Base-by-base conservation (phyloP, 2,113 vertebrate species). In the Calonectris borealis region DNA sequence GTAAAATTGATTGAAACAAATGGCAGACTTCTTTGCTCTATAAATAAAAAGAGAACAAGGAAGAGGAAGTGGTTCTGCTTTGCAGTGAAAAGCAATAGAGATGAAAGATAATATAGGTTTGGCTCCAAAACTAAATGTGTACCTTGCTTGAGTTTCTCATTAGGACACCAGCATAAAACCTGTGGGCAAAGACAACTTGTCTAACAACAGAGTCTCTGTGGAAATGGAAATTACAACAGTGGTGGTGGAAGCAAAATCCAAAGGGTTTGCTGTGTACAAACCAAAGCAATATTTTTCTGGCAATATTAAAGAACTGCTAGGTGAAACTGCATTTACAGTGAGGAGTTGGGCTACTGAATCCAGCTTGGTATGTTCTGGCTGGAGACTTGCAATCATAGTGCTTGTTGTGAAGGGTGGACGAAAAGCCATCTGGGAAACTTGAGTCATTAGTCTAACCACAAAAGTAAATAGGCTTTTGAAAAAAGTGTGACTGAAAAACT, bases 1-100 rank as follows among this genome's bases (percentile, higher is more conserved):
- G 69, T 91, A 84, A 82, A 91, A 79, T 3, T 40, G 78, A 84
- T 82, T 40, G 31, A 80, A 94, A 95, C 54, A 89, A 94, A 80
- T 25, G 19, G 13, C 70, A 95, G 65, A 57, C 31, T 48, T 57
- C 49, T 93, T 85, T 5, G 0, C 22, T 80, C 85, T 73, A 79
- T 91, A 88, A 90, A 84, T 86, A 88, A 95, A 88, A 93, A 40
- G 7, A 83, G 25, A 80, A 93, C 34, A 57, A 94, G 90, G 91
- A 94, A 91, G 78, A 93, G 70, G 84, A 95, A 96, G 40, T 49
- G 16, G 73, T 84, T 94, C 60, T 71, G 32, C 81, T 93, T 64
- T 64, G 49, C 70, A 93, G 70, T 76, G 87, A 69, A 93, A 87
- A 87, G 54, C 52, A 57, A 25, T 44, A 52, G 77, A 96, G 87